Base-by-base conservation (phyloP, 2,888 invertebrate species). In the Eupithecia abbreviata region DNA sequence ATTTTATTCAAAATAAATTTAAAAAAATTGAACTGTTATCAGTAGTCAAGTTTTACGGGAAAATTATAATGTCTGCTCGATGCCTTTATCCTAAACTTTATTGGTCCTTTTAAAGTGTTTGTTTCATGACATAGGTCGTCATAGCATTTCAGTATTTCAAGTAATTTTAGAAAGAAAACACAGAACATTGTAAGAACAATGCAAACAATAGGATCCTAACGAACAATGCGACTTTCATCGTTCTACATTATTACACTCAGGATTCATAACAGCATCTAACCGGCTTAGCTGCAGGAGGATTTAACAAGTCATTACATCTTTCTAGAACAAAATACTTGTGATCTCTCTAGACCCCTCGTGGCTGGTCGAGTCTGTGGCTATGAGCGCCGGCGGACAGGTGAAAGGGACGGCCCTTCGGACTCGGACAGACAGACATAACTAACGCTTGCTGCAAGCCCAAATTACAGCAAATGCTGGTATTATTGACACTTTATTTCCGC, bases 371-470 rank as follows among this genome's bases (percentile, higher is more conserved):
- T 65, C 30, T 7, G 42, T 73, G 2, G 55, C 7, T 65, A 4
- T 18, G 67, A 51, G 13, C 41, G 55, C 12, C 55, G 58, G 55
- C 45, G 42, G 72, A 49, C 62, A 45, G 42, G 72, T 62, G 62
- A 68, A 43, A 68, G 67, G 67, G 67, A 43, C 43, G 45, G 67
- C 67, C 45, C 67, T 68, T 68, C 55, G 18, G 18, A 58, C 55
- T 2, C 3, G 43, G n/a, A 68, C 67, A 45, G 43, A 41, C 67
- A 45, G 43, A 45, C 43, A 45, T 68, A 43, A 68, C 67, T 45
- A 67, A 43, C 67, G 42, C 10, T 10, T 68, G 43, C n/a, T 68
- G 67, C n/a, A n/a, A 43, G 9, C 10, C 30, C 10, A 30, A 30
- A 30, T 58, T 58, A 62, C 62, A 58, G 0, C 10, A 10, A n/a